Evolutionary conservation across 2,888 invertebrate genomes (phyloP), one percentile per base, ranked within the genome.

Genomic region (Eristalinus aeneus): DNA sequence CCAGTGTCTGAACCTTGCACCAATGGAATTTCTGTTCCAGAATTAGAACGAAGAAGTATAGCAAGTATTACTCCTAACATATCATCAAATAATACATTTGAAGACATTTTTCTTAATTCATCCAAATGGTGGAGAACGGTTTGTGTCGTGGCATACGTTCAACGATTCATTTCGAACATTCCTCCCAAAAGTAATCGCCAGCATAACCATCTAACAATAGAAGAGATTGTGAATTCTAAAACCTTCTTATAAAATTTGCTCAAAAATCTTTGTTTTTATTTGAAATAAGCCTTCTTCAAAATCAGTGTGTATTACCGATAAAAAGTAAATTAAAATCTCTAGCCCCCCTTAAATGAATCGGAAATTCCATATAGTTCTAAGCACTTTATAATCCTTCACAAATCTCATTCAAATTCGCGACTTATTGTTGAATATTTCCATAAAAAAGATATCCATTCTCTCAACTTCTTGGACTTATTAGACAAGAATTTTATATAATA

Each of bases 301-400:
- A 8, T 2, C 31, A 27, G 6, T 11, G 31, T 5, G 11, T 23
- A 0, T 3, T 67, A 4, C 46, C 65, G 0, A 1, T 27, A 22
- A 60, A 22, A 72, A 61, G 53, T 11, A 61, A 53, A n/a, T 61
- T 61, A 16, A 8, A 20, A 10, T 6, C 20, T 16, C 23, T 58
- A 23, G 23, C 16, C 16, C 53, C 65, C 22, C 58, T 63, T 61
- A 12, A 22, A 69, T 9, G 31, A 67, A 20, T 79, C 72, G 3
- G 20, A 54, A 11, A 46, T 71, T 10, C 32, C 34, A 1, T 74
- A 75, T n/a, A 11, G 22, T 20, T 31, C 58, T 58, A 78, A 78
- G n/a, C 78, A 78, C 39, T 64, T 64, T 3, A 71, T 71, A n/a
- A 32, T 77, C 22, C 39, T 77, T 6, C 16, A 54, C 10, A 71